phyloP scores from a whole-genome alignment of 2,888 invertebrate genomes.

The Busseola fusca region DNA sequence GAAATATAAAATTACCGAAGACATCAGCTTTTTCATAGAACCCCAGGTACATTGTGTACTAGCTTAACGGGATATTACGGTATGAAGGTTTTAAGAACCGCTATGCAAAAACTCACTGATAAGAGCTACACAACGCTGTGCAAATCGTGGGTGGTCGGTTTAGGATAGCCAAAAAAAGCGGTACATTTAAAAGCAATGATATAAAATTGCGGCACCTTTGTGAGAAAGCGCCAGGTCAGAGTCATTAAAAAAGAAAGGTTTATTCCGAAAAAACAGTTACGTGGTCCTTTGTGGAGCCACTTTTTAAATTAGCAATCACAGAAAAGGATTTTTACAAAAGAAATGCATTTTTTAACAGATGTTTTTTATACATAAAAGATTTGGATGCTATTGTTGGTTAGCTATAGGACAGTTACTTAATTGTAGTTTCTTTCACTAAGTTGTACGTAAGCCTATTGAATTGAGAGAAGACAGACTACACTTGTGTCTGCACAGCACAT shows the following conservation, averaged over 20 bases:
- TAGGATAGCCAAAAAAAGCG: constrained; percentile 76
- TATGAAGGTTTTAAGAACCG: constrained; percentile 65
- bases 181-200: constrained; percentile 76
- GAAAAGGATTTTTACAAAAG: constrained; percentile 56
- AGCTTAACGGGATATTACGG: constrained; percentile 57
- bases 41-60: constrained; percentile 51
- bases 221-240: constrained; percentile 72
- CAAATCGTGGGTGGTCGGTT: constrained; percentile 78
- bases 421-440: not conserved
- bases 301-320: constrained; percentile 64
- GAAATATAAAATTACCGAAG: constrained; percentile 18
- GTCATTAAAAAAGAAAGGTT: constrained; percentile 79
- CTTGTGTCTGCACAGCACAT: no score
- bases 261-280: constrained; percentile 81
- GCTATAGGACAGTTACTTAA: not conserved
- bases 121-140: constrained; percentile 74
- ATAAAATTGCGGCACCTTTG: constrained; percentile 83
- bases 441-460: not conserved
- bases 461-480: not conserved
- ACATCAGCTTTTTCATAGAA: constrained; percentile 44
- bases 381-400: constrained; percentile 11
- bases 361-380: constrained; percentile 16
- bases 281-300: constrained; percentile 59
- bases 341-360: constrained; percentile 26
- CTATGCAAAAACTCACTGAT: constrained; percentile 70